Evolutionary conservation across 1,140 invertebrate species (phyloP).

Genomic region (Panagrolaimus sp.): DNA sequence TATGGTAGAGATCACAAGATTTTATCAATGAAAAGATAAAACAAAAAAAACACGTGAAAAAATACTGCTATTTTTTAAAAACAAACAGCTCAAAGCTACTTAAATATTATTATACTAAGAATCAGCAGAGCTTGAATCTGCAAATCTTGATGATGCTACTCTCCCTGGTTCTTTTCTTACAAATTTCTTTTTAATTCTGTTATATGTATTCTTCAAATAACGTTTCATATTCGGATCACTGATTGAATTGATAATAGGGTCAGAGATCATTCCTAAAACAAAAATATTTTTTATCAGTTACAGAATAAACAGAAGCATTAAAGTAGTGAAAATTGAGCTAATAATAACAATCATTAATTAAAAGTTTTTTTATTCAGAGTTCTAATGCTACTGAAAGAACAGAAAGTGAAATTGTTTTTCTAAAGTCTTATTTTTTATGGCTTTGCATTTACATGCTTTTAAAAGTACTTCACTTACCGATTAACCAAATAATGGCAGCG

Average conservation of each 20-base stretch:
- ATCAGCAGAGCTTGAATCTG: background rate
- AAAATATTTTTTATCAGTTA: background rate
- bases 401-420: too few relatives aligned
- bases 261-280: slow-evolving; percentile 24
- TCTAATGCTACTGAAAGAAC: too few relatives aligned
- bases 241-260: slow-evolving; percentile 24
- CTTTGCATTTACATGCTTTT: too few relatives aligned
- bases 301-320: too few relatives aligned
- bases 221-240: slow-evolving; percentile 15
- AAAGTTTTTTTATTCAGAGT: too few relatives aligned
- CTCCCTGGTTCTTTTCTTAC: background rate
- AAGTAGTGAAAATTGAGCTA: too few relatives aligned
- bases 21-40: too few relatives aligned
- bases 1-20: background rate
- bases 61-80: background rate
- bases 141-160: background rate
- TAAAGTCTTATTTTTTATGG: too few relatives aligned
- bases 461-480: slow-evolving; percentile 29
- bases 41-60: background rate
- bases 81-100: background rate
- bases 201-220: background rate
- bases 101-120: background rate
- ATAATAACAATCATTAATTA: too few relatives aligned
- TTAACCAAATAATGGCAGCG: slow-evolving; percentile 37
- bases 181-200: background rate